Conservation (phyloP, 2,888 invertebrate species). For the Itoplectis maculator region DNA sequence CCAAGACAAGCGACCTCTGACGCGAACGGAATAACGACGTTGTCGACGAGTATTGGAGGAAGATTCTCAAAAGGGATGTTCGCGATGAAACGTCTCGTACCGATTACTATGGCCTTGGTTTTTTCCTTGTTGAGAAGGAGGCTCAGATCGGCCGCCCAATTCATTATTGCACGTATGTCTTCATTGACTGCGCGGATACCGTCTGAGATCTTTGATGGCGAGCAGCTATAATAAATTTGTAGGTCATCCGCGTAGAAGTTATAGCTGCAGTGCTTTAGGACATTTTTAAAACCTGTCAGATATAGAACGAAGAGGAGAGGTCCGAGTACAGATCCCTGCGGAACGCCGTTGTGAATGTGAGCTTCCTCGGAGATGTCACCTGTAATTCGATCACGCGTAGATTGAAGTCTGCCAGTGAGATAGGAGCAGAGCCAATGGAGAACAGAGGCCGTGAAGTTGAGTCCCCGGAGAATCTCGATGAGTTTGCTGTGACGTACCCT, state of each 20-base stretch:
- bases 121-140: too few relatives aligned
- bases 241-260: constrained; percentile 19
- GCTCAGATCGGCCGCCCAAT: too few relatives aligned
- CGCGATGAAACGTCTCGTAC: neutral
- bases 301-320: constrained; percentile 45
- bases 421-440: constrained; percentile 75
- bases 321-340: constrained; percentile 54
- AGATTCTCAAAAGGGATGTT: neutral
- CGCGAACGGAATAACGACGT: neutral
- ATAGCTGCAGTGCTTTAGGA: constrained; percentile 16
- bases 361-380: neutral
- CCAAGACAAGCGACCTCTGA: neutral
- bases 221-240: neutral
- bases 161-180: too few relatives aligned
- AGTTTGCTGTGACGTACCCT: constrained; percentile 68
- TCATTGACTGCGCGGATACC: too few relatives aligned
- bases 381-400: neutral
- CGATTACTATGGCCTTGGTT: neutral
- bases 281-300: constrained; percentile 22
- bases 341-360: constrained; percentile 16
- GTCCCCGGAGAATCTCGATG: constrained; percentile 60
- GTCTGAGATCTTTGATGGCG: too few relatives aligned
- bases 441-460: constrained; percentile 83
- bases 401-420: constrained; percentile 22
- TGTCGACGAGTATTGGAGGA: neutral